Base-by-base conservation (phyloP, 2,113 vertebrate genomes). In the Oreocharis arfaki region DNA sequence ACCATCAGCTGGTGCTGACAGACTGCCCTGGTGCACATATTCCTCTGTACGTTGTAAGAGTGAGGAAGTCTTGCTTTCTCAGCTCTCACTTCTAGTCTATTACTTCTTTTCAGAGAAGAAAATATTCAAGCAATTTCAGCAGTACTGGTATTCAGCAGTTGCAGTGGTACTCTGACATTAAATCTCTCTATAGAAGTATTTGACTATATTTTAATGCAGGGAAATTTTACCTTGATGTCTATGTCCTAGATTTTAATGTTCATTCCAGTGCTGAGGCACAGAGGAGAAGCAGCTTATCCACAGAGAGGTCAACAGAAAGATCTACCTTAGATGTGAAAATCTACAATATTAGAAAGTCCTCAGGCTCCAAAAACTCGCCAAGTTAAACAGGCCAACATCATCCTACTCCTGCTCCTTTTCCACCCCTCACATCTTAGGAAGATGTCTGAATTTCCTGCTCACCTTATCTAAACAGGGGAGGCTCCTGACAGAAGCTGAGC, bases 341-440 rank as follows among this genome's bases (percentile, higher is more conserved):
- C 17, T 32, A 42, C 21, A n/a, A 18, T 18, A 67, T 52, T 41
- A 30, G 13, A 67, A 73, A 60, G 39, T 55, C 47, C 39, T 83
- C 30, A 55, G 30, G 9, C n/a, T 59, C 53, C 46, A 46, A 82
- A 65, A 70, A 2, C 15, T 76, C 57, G 44, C 20, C 6, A 9
- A 35, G 32, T 35, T 59, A 53, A 70, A 37, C 1, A 77, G 44
- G 39, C 30, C 1, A 0, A 28, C 3, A 1, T 42, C 41, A 32
- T 42, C 12, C 4, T n/a, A 20, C 30, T 44, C 70, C 49, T 69
- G n/a, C 19, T 92, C 70, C 35, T 88, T 70, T 84, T 78, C 42
- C n/a, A 82, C 35, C 24, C 39, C 24, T 85, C 33, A 16, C 2
- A 1, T 41, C n/a, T 65, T 46, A 24, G 42, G 69, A 78, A 68